Conservation (phyloP, 1,140 invertebrate species). For the Charaxes varanes region DNA sequence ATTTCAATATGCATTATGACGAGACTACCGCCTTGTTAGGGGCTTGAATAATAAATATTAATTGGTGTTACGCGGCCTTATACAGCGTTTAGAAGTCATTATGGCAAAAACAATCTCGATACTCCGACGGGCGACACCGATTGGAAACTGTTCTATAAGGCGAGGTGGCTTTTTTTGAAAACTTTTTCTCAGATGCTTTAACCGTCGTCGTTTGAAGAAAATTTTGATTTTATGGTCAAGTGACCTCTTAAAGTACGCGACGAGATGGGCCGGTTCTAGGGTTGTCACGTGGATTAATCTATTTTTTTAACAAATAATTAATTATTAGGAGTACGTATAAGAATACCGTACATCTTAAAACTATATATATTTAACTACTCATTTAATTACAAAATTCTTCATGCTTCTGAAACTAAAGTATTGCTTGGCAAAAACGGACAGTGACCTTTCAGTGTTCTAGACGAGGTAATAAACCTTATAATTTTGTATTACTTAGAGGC, state of each 20-base stretch:
- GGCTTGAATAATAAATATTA: constrained; percentile 25
- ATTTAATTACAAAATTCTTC: too few relatives aligned
- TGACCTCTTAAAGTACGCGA: constrained; percentile 22
- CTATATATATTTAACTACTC: too few relatives aligned
- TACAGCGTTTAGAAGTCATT: constrained; percentile 12
- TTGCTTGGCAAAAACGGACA: too few relatives aligned
- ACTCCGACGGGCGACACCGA: too few relatives aligned
- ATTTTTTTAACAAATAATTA: too few relatives aligned
- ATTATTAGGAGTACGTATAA: too few relatives aligned
- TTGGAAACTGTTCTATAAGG: constrained; percentile 3
- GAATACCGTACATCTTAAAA: too few relatives aligned
- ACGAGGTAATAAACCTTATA: too few relatives aligned
- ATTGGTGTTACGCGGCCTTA: constrained; percentile 16
- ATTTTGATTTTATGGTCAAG: constrained; percentile 14
- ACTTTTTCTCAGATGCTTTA: constrained; percentile 9
- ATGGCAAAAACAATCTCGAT: constrained; percentile 10
- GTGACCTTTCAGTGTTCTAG: too few relatives aligned
- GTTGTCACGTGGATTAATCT: too few relatives aligned
- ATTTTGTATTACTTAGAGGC: too few relatives aligned
- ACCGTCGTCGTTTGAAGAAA: constrained; percentile 8
- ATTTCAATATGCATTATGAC: constrained; percentile 28
- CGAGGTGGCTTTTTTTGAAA: neutral
- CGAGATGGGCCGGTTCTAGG: constrained; percentile 39
- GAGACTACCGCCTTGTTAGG: constrained; percentile 19
- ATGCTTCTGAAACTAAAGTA: too few relatives aligned